Conservation (phyloP, 2,113 vertebrate species). For the Pampusana beccarii region DNA sequence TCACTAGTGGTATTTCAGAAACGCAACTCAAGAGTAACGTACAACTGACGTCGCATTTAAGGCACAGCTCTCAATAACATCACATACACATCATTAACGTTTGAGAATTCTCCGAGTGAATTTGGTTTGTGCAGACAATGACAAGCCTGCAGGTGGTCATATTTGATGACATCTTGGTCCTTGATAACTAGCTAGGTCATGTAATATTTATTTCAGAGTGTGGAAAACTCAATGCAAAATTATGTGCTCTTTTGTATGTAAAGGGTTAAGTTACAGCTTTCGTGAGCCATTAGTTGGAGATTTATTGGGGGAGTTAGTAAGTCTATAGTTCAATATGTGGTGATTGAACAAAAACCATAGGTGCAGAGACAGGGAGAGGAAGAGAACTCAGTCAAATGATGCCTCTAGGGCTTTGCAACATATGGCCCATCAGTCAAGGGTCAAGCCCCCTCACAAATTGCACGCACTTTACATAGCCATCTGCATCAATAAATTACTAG, state of each 20-base stretch:
- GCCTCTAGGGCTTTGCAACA: constrained; percentile 82
- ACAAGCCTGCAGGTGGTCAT: constrained; percentile 21
- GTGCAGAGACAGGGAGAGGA: constrained; percentile 76
- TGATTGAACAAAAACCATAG: constrained; percentile 79
- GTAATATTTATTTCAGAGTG: constrained; percentile 67
- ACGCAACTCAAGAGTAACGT: background rate
- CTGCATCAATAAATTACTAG: constrained; percentile 85
- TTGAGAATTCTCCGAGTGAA: background rate
- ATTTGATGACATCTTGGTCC: constrained; percentile 24
- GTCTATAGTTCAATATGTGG: constrained; percentile 81
- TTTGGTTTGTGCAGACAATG: background rate
- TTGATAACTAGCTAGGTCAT: constrained; percentile 31
- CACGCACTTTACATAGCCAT: constrained; percentile 87
- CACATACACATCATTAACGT: background rate
- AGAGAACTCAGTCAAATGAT: constrained; percentile 80
- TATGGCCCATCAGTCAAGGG: constrained; percentile 88
- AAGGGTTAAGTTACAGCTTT: constrained; percentile 85
- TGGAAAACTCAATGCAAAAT: constrained; percentile 64
- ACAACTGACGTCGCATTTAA: background rate
- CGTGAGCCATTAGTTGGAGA: constrained; percentile 81
- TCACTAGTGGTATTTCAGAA: constrained; percentile 18
- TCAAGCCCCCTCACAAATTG: constrained; percentile 88
- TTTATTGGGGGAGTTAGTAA: constrained; percentile 82
- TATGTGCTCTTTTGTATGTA: constrained; percentile 55
- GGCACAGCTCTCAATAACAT: background rate